Base-by-base conservation (phyloP, 2,113 vertebrate species). In the Benitochromis conjunctus region DNA sequence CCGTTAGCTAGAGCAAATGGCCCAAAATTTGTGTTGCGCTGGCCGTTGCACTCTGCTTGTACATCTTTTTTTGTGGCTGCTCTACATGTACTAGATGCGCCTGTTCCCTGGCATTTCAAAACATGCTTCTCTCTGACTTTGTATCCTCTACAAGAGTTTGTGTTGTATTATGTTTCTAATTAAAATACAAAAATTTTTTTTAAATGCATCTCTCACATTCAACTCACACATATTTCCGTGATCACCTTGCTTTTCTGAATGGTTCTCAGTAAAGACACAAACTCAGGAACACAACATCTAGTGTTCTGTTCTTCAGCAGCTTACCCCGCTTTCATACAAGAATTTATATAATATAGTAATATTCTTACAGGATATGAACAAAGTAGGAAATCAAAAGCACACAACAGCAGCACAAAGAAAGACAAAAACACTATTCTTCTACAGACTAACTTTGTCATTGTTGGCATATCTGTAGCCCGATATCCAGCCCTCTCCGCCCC, bases 401-500 rank as follows among this genome's bases (percentile, higher is more conserved):
- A 21, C 26, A 56, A 6, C 19, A 46, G 6, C 6, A 69, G 1
- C 2, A 4, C 9, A 1, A 46, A 36, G 1, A 66, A 29, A 2
- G 21, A 9, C 21, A 26, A 26, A 11, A 7, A 64, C 43, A 9
- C 5, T 1, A 34, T 81, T 7, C 24, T 82, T 19, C n/a, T 14
- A 7, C 12, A 24, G 6, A 51, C 96, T 94, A 91, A 99, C 98
- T 96, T 99, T 99, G 92, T 99, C 96, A 29, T 97, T 91, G 14
- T 95, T 95, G 46, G 97, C 93, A 4, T 99, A 99, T 88, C 96
- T 97, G 89, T 81, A 97, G 31, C 99, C 98, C 1, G 60, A 46
- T 66, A 99, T 79, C 96, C 96, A 97, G 2, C 99, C 99, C 90
- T 99, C 99, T 12, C 98, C 98, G 5, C 97, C 98, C 99, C 99